phyloP scores from a whole-genome alignment of 2,113 vertebrate genomes.

The Phalacrocorax aristotelis region DNA sequence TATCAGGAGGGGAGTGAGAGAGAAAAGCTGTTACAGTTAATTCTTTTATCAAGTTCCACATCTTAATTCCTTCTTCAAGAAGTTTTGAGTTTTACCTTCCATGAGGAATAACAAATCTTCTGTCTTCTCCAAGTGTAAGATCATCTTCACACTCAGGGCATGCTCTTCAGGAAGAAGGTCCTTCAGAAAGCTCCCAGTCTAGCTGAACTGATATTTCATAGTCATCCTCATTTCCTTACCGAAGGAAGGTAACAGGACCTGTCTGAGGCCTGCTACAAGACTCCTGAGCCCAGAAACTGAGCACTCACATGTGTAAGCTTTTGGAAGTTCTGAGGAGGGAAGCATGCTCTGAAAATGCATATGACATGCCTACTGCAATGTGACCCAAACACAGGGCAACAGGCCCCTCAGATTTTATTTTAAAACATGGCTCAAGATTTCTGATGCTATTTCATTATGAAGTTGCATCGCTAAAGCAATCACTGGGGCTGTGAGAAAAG shows the following conservation, averaged over 20 bases:
- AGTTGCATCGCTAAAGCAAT: not conserved
- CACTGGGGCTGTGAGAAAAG: not conserved
- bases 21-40: not conserved
- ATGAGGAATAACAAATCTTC: not conserved
- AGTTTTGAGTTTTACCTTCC: not conserved
- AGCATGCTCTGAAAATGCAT: not conserved
- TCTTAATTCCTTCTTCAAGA: not conserved
- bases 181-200: not conserved
- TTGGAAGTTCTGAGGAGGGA: not conserved
- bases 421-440: not conserved
- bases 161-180: not conserved
- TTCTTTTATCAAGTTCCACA: not conserved
- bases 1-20: not conserved
- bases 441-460: not conserved
- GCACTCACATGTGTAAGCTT: not conserved
- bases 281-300: not conserved
- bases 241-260: not conserved
- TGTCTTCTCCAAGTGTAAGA: not conserved
- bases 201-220: not conserved
- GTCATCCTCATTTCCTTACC: not conserved
- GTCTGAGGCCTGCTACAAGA: fast-evolving
- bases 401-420: not conserved
- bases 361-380: not conserved
- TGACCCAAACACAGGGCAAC: not conserved
- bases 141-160: not conserved